A percentile compares a stretch with the other conserved stretches of the same genome.
phyloP scores from a whole-genome alignment of 2,797 vertebrate genomes.

The Myotis daubentonii region DNA sequence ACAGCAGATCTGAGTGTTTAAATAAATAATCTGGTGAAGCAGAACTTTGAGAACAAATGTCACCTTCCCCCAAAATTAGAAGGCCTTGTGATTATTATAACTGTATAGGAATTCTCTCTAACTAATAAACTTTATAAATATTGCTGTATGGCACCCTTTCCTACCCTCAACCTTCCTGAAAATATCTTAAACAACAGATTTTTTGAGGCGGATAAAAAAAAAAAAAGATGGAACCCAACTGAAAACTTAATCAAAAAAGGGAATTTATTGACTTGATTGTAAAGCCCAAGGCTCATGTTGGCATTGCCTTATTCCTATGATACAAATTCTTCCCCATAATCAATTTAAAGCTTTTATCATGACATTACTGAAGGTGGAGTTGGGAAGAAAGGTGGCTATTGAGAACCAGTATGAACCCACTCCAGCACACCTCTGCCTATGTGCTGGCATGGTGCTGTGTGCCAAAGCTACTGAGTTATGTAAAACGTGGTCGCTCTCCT shows the following conservation, averaged over 20 bases:
- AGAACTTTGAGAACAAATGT: constrained; percentile 4
- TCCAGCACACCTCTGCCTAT: neutral
- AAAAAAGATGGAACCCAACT: neutral
- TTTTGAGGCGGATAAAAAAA: neutral
- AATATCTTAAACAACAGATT: constrained; percentile 33
- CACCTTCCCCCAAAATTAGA: neutral
- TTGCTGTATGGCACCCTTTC: neutral
- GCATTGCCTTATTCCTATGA: neutral
- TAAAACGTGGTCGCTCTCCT: neutral
- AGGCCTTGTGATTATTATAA: neutral
- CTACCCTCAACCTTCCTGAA: constrained; percentile 2
- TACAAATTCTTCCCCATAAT: neutral
- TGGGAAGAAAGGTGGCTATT: neutral
- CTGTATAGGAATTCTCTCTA: neutral
- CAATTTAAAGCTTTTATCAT: neutral
- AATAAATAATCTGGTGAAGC: neutral
- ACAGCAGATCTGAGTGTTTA: neutral
- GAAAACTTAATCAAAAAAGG: neutral
- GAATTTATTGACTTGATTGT: neutral
- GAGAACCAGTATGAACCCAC: neutral
- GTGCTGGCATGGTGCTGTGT: neutral
- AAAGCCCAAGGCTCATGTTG: neutral
- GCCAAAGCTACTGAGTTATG: neutral
- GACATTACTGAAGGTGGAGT: neutral
- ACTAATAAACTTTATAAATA: neutral